Evolutionary conservation across 2,888 invertebrate species (phyloP), one percentile per base, ranked within the genome.

Genomic region (Mongoloraphidia duomilia): DNA sequence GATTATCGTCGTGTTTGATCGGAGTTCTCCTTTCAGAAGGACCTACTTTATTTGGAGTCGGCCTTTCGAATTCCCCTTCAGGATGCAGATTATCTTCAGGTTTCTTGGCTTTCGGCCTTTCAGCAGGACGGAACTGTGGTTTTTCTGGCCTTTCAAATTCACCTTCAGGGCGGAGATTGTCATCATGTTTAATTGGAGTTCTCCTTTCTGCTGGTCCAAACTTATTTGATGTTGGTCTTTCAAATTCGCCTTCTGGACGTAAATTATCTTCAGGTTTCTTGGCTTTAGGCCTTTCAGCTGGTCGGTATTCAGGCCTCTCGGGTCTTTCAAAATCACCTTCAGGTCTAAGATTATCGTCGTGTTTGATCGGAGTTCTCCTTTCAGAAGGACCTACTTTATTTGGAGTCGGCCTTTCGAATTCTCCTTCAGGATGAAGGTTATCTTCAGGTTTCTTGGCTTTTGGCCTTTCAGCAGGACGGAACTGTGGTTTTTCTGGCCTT

Each of bases 331-430:
- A 75, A 0, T 75, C 73, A 1, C 79, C 78, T 57, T 76, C 77
- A 0, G 73, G 72, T 40, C 62, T 62, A 0, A 79, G 57, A 57
- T 80, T 80, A 54, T 80, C 80, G 12, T 67, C 62, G 0, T 69
- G 75, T 43, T 62, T 70, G 39, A 65, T 67, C 0, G 68, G 70
- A 3, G 63, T 61, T 49, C 70, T 54, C 56, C 68, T 65, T 53
- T 73, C 70, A 17, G 59, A 66, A 1, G 68, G 68, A 9, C 58
- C 58, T 44, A 71, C 61, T 62, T 60, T 58, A 26, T 69, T 66
- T 42, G 53, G 58, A 11, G 60, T 61, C 0, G 67, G 71, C 2
- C 64, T 53, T 41, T 70, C 69, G 48, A 74, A 70, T 8, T 72
- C 72, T 52, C 77, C 77, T 56, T 74, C 75, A 0, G 74, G 71